Conservation (phyloP, 2,888 invertebrate genomes). For the Galeopsomyia nigrocyanea region DNA sequence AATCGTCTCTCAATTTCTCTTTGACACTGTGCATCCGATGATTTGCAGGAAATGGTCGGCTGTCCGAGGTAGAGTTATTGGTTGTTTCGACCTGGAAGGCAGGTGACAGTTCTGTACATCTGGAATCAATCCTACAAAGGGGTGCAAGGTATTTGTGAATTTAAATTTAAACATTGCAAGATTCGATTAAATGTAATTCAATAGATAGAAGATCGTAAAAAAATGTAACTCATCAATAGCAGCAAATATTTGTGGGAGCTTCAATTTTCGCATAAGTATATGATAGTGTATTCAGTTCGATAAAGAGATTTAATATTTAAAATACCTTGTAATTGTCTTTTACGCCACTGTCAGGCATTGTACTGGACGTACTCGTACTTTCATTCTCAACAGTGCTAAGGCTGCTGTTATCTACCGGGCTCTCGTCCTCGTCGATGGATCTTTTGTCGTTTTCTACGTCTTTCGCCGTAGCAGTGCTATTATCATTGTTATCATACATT, state of each 20-base stretch:
- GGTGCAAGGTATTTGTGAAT: neutral
- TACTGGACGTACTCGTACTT: neutral
- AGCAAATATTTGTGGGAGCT: too few species aligned
- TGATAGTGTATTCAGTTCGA: too few species aligned
- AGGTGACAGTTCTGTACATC: conserved; percentile 37
- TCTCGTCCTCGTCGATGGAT: neutral
- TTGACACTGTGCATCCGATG: neutral
- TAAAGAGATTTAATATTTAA: neutral
- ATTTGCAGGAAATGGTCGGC: neutral
- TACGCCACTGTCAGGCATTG: neutral
- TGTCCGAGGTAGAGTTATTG: neutral
- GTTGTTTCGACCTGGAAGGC: conserved; percentile 33
- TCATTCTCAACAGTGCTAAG: neutral
- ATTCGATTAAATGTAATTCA: too few species aligned
- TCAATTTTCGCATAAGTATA: too few species aligned
- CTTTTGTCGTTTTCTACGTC: neutral
- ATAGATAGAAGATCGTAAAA: too few species aligned
- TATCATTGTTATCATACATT: neutral
- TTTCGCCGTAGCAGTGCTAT: neutral
- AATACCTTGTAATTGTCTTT: conserved; percentile 22
- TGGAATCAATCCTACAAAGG: conserved; percentile 41
- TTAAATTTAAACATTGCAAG: neutral
- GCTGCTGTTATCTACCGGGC: neutral
- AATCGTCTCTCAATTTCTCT: conserved; percentile 25
- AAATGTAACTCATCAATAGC: too few species aligned